Percentiles rank a stretch among this genome's conserved stretches.
Evolutionary conservation across 2,113 vertebrate genomes (phyloP).

Genomic region (Oenanthe melanoleuca): DNA sequence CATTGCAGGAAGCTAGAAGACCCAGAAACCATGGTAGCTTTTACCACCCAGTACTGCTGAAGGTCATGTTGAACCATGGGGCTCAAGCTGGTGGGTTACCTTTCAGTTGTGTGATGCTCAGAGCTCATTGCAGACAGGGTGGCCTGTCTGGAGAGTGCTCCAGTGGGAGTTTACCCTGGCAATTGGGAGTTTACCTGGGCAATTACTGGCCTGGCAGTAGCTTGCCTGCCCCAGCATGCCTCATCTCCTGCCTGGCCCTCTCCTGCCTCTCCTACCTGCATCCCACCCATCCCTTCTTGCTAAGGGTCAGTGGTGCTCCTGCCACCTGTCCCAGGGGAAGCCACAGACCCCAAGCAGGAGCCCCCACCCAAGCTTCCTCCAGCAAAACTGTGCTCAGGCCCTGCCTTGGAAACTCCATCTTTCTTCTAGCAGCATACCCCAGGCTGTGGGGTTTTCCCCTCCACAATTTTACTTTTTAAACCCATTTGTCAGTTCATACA

Average conservation of each 20-base stretch:
- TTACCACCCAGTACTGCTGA: not conserved
- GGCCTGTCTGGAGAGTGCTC: not conserved
- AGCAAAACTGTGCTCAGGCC: not conserved
- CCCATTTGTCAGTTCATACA: not conserved
- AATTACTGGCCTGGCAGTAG: not conserved
- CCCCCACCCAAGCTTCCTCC: not conserved
- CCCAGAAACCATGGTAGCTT: not conserved
- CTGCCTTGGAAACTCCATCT: not conserved
- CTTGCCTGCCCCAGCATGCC: rapidly evolving
- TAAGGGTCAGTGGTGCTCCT: not conserved
- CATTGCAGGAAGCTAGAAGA: not conserved
- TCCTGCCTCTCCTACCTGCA: not conserved
- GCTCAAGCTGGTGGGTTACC: not conserved
- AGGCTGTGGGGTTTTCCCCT: rapidly evolving
- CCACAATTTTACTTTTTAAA: not conserved
- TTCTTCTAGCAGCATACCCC: not conserved
- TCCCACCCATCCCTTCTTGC: not conserved
- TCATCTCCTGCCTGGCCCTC: not conserved
- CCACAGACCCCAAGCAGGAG: rapidly evolving
- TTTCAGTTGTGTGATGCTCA: not conserved
- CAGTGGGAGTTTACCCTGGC: not conserved
- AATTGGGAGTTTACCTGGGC: not conserved
- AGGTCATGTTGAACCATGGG: not conserved
- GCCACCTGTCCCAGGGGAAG: not conserved
- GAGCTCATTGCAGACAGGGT: not conserved